Conservation (phyloP, 2,888 invertebrate species). For the Hirudinaria manillensis region DNA sequence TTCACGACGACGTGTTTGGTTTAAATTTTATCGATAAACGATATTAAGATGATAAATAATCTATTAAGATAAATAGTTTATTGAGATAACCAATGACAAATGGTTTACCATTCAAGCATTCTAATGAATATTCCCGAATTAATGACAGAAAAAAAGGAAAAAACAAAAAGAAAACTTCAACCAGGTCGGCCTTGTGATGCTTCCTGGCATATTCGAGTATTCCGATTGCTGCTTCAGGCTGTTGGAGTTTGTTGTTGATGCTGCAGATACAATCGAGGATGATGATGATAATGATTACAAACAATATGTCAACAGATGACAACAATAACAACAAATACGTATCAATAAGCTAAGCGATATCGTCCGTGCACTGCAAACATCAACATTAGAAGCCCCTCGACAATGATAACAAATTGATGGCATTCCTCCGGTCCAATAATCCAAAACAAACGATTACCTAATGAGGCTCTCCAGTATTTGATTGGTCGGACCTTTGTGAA, state of each 20-base stretch:
- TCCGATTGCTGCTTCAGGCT: conserved; percentile 94
- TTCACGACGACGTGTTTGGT: background rate
- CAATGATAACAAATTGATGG: too few species aligned
- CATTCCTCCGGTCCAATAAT: too few species aligned
- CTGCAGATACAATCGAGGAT: conserved; percentile 60
- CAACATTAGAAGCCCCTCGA: too few species aligned
- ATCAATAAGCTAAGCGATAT: too few species aligned
- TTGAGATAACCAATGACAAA: too few species aligned
- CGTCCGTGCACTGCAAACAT: too few species aligned
- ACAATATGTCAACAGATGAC: conserved; percentile 2
- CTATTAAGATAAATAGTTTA: conserved; percentile 14
- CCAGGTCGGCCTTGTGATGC: conserved; percentile 52
- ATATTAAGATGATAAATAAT: background rate
- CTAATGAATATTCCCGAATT: background rate
- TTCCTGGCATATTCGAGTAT: conserved; percentile 78
- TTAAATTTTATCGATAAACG: background rate
- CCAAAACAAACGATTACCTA: too few species aligned
- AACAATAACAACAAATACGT: background rate
- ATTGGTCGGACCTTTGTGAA: conserved; percentile 65
- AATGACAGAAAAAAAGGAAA: background rate
- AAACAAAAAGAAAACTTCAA: conserved; percentile 34
- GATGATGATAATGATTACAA: too few species aligned
- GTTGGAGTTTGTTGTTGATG: conserved; percentile 95
- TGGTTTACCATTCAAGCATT: too few species aligned
- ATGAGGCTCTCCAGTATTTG: conserved; percentile 87